Evolutionary conservation across 2,888 invertebrate genomes (phyloP), one percentile per base, ranked within the genome.

Genomic region (Vandiemenella viatica): DNA sequence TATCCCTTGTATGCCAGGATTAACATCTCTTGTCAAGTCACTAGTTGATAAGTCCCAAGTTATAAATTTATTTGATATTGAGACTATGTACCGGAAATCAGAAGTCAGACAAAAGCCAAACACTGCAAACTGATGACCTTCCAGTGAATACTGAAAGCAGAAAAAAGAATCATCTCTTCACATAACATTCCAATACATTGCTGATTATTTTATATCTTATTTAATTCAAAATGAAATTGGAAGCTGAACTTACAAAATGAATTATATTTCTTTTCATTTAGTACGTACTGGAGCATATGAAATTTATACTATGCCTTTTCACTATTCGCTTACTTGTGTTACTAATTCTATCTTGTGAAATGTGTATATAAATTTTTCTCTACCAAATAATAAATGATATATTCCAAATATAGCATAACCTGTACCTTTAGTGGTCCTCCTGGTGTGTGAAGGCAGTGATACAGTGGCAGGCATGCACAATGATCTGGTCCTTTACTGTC

Each of bases 81-180:
- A 93, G 0, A 97, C 90, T 55, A 98, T 84, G 66, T 92, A 91
- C 20, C 91, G 80, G 59, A 80, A 83, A 67, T 95, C 92, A 0
- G 87, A 83, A 6, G 92, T 92, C 20, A 95, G 65, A 10, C 85
- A 82, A 63, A 92, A 89, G 1, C 85, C 90, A 65, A 95, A 95
- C 0, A 95, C 91, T 0, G 96, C 97, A 63, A 97, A 98, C 62
- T 92, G 93, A 66, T 98, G 97, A 1, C 96, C 97, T 70, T 97
- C 97, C 41, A 97, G 68, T 0, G 96, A 96, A 63, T 93, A 97
- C 83, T 89, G 66, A 5, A 69, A 70, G 15, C 19, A 38, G 10
- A 15, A 21, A 21, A 41, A n/a, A n/a, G 16, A 15, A 41, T 17
- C 13, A 5, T 17, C 13, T 10, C 0, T 18, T 41, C n/a, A n/a